Conservation (phyloP, 2,797 vertebrate genomes). For the Aselliscus stoliczkanus region DNA sequence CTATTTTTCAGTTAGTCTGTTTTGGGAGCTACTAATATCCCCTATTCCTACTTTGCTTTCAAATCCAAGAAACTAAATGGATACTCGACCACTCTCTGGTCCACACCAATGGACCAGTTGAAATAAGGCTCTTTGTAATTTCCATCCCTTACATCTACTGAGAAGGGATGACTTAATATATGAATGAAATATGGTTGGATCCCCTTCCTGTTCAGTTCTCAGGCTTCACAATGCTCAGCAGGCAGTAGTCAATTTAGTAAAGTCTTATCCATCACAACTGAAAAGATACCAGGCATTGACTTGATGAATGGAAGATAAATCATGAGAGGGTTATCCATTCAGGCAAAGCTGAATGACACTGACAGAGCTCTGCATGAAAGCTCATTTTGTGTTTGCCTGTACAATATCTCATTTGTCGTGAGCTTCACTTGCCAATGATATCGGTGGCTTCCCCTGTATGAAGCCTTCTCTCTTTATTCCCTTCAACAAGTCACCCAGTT, state of each 20-base stretch:
- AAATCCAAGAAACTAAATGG: background rate
- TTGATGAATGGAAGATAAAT: constrained; percentile 85
- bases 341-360: constrained; percentile 81
- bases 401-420: constrained; percentile 79
- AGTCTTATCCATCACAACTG: constrained; percentile 82
- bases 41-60: background rate
- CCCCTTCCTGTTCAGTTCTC: constrained; percentile 76
- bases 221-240: constrained; percentile 82
- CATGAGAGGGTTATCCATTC: constrained; percentile 81
- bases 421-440: constrained; percentile 77
- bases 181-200: constrained; percentile 70
- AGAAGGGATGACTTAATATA: constrained; percentile 57
- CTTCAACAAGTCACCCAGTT: constrained; percentile 75
- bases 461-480: constrained; percentile 76
- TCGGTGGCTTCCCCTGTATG: constrained; percentile 73
- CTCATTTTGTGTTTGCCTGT: constrained; percentile 80
- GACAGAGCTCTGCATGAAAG: constrained; percentile 80
- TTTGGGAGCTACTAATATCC: background rate
- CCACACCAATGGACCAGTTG: background rate
- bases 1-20: background rate
- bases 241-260: constrained; percentile 82
- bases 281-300: constrained; percentile 80
- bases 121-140: constrained; percentile 43
- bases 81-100: background rate
- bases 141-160: constrained; percentile 20